Conservation (phyloP, 35 echinoderm and acorn worm species). For the Diadema setosum region DNA sequence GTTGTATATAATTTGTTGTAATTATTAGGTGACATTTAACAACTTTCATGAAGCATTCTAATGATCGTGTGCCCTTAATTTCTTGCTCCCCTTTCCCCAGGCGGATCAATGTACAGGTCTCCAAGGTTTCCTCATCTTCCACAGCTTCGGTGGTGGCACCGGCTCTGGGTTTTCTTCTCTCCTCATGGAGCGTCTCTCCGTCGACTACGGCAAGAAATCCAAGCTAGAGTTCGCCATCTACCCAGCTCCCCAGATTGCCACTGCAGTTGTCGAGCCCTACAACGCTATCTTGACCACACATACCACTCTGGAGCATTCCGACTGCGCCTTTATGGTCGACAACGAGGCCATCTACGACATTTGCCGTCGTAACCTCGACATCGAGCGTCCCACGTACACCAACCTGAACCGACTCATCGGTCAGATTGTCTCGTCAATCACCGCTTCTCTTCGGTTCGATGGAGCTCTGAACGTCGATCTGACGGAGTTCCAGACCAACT, state of each 20-base stretch:
- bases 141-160: conserved; percentile 66
- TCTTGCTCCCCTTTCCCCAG: too few relatives aligned
- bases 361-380: conserved; percentile 80
- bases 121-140: conserved; percentile 68
- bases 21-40: too few relatives aligned
- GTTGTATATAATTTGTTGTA: too few relatives aligned
- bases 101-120: too few relatives aligned
- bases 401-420: conserved; percentile 82
- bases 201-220: conserved; percentile 58
- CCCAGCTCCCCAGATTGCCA: too few relatives aligned
- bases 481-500: conserved; percentile 85
- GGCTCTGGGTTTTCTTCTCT: conserved; percentile 63
- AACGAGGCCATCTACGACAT: conserved; percentile 88
- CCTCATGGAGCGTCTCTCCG: conserved; percentile 60
- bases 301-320: conserved; percentile 78
- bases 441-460: conserved; percentile 75
- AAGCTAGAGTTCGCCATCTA: conserved; percentile 46
- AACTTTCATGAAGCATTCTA: too few relatives aligned
- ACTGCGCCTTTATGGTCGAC: conserved; percentile 91
- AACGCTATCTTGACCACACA: too few relatives aligned
- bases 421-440: conserved; percentile 83
- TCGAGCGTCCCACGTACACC: conserved; percentile 76
- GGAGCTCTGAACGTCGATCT: conserved; percentile 79
- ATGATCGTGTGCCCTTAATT: too few relatives aligned
- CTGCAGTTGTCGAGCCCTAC: too few relatives aligned